Percentiles rank a stretch among this genome's conserved stretches.
Evolutionary conservation across 2,797 vertebrate species (phyloP).

Genomic region (Urocyon cinereoargenteus): DNA sequence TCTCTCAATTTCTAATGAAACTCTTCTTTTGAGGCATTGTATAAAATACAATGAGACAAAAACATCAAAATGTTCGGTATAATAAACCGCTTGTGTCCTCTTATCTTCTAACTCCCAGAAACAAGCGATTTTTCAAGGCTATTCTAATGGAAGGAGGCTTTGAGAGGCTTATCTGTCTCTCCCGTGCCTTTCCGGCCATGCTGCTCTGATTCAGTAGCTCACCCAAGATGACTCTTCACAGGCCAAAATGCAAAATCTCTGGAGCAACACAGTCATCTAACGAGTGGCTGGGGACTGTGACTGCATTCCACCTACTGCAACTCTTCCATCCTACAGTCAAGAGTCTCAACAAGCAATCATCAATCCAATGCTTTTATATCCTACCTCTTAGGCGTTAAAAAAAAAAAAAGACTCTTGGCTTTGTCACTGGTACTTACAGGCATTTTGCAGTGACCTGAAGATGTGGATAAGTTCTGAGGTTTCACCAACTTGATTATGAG

Average conservation of each 20-base stretch:
- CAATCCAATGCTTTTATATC: slow-evolving; percentile 46
- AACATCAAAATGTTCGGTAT: slow-evolving; percentile 51
- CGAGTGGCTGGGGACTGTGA: slow-evolving; percentile 56
- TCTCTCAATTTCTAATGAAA: slow-evolving; percentile 66
- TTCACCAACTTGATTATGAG: slow-evolving; percentile 51
- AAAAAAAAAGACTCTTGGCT: slow-evolving; percentile 45
- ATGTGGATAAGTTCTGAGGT: background rate
- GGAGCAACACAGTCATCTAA: background rate
- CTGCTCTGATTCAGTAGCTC: slow-evolving; percentile 56
- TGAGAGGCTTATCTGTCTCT: slow-evolving; percentile 50
- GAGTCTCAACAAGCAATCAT: slow-evolving; percentile 70
- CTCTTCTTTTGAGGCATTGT: slow-evolving; percentile 41
- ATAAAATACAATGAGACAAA: slow-evolving; percentile 45
- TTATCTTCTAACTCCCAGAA: slow-evolving; percentile 62
- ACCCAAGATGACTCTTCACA: slow-evolving; percentile 64
- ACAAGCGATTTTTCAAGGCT: slow-evolving; percentile 16
- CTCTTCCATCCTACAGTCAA: slow-evolving; percentile 12
- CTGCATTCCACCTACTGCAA: slow-evolving; percentile 49
- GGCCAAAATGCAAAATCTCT: slow-evolving; percentile 51
- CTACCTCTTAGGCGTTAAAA: slow-evolving; percentile 46
- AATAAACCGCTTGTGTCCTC: slow-evolving; percentile 45
- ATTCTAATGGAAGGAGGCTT: slow-evolving; percentile 52
- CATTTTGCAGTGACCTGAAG: slow-evolving; percentile 61
- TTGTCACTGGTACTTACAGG: background rate
- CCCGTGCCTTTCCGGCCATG: background rate